These are phyloP conservation scores for Myiagra hebetior DNA, from an alignment of 2,113 vertebrate genomes.

Conservation along the genomic window DNA sequence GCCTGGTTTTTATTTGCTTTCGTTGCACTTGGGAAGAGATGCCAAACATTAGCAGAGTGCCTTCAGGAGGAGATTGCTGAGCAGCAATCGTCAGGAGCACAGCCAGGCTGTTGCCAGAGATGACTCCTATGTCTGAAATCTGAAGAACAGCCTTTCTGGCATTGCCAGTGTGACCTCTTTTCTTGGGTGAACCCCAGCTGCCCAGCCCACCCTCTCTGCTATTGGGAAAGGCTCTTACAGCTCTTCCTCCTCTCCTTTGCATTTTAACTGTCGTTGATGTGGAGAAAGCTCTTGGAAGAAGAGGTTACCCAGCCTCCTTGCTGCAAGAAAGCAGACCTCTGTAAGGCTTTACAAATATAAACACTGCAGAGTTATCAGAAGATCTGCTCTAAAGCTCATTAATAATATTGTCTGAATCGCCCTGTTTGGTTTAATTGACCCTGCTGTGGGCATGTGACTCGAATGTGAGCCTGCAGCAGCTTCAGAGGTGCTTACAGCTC, in stretches of 20 bases:
- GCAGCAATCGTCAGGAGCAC: not conserved
- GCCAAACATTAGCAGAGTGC: not conserved
- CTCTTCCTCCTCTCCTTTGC: not conserved
- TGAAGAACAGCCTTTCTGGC: not conserved
- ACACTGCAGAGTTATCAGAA: not conserved
- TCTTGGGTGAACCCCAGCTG: not conserved
- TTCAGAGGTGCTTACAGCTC: not conserved
- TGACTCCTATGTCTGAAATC: not conserved
- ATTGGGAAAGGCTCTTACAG: not conserved
- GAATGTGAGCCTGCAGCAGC: not conserved
- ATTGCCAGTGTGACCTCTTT: not conserved
- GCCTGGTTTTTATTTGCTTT: not conserved
- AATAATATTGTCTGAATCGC: not conserved
- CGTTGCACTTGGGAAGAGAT: not conserved
- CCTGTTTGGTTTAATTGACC: not conserved
- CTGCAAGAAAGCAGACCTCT: not conserved
- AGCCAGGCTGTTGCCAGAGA: not conserved
- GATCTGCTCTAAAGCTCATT: not conserved
- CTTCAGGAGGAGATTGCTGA: not conserved
- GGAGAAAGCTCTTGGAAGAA: not conserved
- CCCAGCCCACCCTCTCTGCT: not conserved
- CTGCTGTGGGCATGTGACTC: fast-evolving
- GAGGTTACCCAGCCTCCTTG: not conserved
- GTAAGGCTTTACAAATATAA: not conserved
- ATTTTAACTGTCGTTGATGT: not conserved